Conservation (phyloP, 2,113 vertebrate species). For the Saccopteryx bilineata region DNA sequence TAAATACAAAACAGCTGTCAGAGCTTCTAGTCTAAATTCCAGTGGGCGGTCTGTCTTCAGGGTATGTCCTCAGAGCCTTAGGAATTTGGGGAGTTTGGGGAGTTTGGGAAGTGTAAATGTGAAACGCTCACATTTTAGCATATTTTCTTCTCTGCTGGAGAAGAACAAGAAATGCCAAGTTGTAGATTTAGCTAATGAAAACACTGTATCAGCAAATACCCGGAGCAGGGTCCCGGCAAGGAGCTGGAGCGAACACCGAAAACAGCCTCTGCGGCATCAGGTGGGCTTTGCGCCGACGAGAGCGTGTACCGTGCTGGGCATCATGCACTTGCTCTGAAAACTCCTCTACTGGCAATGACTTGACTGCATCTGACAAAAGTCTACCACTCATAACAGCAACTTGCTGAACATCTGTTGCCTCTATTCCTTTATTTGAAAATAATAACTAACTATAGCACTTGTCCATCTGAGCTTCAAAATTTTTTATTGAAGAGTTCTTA, state of each 20-base stretch:
- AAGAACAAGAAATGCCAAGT: slow-evolving; percentile 14
- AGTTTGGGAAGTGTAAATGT: background rate
- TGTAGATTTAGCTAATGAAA: slow-evolving; percentile 62
- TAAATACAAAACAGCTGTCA: slow-evolving; percentile 71
- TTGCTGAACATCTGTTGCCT: background rate
- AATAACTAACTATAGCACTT: background rate
- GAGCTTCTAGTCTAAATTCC: slow-evolving; percentile 59
- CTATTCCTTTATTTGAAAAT: background rate
- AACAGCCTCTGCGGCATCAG: accelerated
- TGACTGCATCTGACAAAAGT: background rate
- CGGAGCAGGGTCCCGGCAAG: slow-evolving; percentile 3
- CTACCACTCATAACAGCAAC: background rate
- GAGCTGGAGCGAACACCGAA: background rate
- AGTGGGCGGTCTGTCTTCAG: background rate
- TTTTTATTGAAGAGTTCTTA: slow-evolving; percentile 21
- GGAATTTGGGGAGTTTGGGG: background rate
- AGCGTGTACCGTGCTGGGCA: accelerated
- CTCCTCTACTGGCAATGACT: background rate
- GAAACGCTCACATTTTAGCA: background rate
- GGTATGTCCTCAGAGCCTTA: background rate
- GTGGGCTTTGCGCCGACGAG: background rate
- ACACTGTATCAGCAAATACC: slow-evolving; percentile 30
- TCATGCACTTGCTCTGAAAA: accelerated
- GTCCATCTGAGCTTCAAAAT: background rate
- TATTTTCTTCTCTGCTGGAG: slow-evolving; percentile 42